A percentile compares a stretch with the other conserved stretches of the same genome.
These are phyloP conservation scores for Pterocles burchelli DNA, from an alignment of 2,113 vertebrate genomes.

Conservation along the genomic window DNA sequence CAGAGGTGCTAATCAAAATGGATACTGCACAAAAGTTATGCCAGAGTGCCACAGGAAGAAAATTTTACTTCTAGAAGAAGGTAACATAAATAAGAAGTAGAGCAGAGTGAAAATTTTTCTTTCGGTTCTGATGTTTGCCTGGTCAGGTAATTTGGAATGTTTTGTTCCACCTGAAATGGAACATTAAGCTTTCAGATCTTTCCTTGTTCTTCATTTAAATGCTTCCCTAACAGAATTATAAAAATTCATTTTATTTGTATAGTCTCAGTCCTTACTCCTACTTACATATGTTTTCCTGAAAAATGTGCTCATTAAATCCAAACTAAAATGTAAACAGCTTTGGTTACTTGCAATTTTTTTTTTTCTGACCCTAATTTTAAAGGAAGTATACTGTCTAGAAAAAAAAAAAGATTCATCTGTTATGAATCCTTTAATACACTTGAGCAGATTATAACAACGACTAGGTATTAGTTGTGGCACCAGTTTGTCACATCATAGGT, in stretches of 20 bases:
- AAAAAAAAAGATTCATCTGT: neutral
- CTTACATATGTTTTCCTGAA: neutral
- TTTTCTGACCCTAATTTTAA: neutral
- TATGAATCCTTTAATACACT: neutral
- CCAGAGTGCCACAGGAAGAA: neutral
- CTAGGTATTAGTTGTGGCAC: neutral
- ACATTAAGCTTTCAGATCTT: neutral
- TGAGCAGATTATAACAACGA: neutral
- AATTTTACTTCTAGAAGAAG: neutral
- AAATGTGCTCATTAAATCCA: neutral
- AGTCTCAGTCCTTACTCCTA: neutral
- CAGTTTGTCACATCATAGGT: rapidly evolving
- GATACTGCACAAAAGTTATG: neutral
- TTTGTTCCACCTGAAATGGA: neutral
- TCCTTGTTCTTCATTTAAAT: neutral
- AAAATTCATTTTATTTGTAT: neutral
- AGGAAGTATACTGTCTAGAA: neutral
- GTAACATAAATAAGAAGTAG: neutral
- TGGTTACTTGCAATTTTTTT: neutral
- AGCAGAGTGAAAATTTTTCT: neutral
- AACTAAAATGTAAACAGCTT: neutral
- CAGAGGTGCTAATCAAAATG: neutral
- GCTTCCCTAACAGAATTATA: neutral
- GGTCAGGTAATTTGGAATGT: neutral
- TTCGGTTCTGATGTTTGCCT: neutral